phyloP scores from a whole-genome alignment of 2,888 invertebrate species.

The Synanthedon tipuliformis region DNA sequence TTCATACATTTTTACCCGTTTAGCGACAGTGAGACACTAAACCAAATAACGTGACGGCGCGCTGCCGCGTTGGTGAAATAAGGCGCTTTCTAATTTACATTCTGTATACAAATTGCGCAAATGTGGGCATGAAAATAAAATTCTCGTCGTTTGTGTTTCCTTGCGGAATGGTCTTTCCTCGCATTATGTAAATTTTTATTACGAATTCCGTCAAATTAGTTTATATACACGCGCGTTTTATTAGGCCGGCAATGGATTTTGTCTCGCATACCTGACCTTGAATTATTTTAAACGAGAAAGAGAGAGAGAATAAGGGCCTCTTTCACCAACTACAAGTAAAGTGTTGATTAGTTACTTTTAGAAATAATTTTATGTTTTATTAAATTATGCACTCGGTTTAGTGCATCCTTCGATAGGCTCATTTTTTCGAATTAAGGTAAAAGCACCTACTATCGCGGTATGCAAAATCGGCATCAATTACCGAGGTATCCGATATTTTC shows the following conservation, averaged over 20 bases:
- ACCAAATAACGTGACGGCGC: slow-evolving; percentile 59
- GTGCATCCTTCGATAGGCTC: too few relatives aligned
- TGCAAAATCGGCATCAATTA: too few relatives aligned
- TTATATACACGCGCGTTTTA: slow-evolving; percentile 43
- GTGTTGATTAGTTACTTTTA: too few relatives aligned
- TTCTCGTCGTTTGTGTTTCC: slow-evolving; percentile 59
- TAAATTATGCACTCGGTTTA: too few relatives aligned
- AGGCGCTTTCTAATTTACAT: slow-evolving; percentile 66
- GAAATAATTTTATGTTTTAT: too few relatives aligned
- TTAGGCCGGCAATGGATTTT: slow-evolving; percentile 26
- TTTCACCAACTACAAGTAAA: too few relatives aligned
- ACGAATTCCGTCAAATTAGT: slow-evolving; percentile 55
- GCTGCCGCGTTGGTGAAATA: slow-evolving; percentile 56
- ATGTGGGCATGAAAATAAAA: slow-evolving; percentile 66
- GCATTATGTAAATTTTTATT: slow-evolving; percentile 62
- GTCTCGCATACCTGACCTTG: not conserved
- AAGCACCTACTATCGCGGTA: too few relatives aligned
- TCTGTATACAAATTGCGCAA: slow-evolving; percentile 65
- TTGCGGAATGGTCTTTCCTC: slow-evolving; percentile 52
- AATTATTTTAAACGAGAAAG: too few relatives aligned
- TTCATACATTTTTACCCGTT: slow-evolving; percentile 43
- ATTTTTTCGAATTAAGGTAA: too few relatives aligned
- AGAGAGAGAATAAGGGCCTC: too few relatives aligned
- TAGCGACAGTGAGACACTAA: slow-evolving; percentile 41
- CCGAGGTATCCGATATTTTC: too few relatives aligned